Evolutionary conservation across 2,797 vertebrate species (phyloP).

Genomic region (Accipiter badius): DNA sequence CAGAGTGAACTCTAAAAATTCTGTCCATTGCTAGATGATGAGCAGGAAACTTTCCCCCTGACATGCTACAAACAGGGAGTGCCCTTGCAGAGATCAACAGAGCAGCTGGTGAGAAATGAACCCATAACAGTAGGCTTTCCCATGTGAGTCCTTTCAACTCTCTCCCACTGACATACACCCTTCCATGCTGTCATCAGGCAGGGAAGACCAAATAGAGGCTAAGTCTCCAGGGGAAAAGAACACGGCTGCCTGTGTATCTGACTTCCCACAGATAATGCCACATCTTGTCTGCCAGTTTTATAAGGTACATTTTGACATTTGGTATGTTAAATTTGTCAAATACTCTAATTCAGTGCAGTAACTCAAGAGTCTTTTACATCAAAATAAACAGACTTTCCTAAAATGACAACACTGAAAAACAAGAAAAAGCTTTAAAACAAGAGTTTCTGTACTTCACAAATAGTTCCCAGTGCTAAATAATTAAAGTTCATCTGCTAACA

Average conservation of each 20-base stretch:
- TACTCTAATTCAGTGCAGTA: neutral
- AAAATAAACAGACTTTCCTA: neutral
- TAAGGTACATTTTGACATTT: neutral
- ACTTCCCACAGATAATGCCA: neutral
- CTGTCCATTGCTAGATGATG: neutral
- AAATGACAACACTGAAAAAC: neutral
- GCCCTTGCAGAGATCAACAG: neutral
- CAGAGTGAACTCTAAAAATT: neutral
- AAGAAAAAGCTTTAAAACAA: neutral
- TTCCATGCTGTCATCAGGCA: neutral
- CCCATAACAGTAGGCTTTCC: neutral
- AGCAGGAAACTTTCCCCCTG: neutral
- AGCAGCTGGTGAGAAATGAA: neutral
- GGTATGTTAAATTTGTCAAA: neutral
- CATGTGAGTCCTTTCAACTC: neutral
- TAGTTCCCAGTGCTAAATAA: neutral
- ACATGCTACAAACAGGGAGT: rapidly evolving
- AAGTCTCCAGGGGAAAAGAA: neutral
- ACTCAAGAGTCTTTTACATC: neutral
- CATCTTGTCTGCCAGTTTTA: neutral
- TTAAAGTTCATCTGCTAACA: neutral
- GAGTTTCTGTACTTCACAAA: neutral
- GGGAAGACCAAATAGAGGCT: neutral
- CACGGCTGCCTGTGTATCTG: neutral
- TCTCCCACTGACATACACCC: neutral